Evolutionary conservation across 2,888 invertebrate genomes (phyloP).

Genomic region (Agrypnus murinus): DNA sequence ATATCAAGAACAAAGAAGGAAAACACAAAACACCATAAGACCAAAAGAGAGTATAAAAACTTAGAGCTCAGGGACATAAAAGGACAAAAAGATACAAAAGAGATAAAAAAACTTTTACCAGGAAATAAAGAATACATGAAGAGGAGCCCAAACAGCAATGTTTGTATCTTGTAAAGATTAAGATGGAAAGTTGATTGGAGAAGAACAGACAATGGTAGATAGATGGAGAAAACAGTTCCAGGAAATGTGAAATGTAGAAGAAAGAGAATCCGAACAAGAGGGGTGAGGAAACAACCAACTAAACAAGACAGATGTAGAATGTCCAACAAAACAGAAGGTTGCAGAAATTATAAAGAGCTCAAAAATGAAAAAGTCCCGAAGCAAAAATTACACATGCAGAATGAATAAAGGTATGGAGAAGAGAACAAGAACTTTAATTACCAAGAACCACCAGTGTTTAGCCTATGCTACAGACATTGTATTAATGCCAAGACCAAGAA

Average conservation of each 20-base stretch:
- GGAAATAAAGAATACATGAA: not conserved
- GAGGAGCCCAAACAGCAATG: not conserved
- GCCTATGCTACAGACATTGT: not conserved
- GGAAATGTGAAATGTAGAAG: not conserved
- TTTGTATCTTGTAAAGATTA: not conserved
- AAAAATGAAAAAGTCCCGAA: slow-evolving; percentile 3
- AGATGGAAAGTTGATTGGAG: slow-evolving; percentile 5
- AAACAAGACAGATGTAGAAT: not conserved
- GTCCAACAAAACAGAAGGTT: slow-evolving; percentile 7
- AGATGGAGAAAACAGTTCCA: slow-evolving; percentile 1
- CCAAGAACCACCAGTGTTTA: slow-evolving; percentile 9
- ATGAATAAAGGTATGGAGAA: slow-evolving; percentile 16
- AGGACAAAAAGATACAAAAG: slow-evolving; percentile 14
- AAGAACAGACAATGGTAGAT: slow-evolving; percentile 1
- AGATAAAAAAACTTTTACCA: slow-evolving; percentile 10
- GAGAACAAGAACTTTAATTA: slow-evolving; percentile 4
- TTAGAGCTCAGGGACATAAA: too few species aligned
- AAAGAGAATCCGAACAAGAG: slow-evolving; percentile 3
- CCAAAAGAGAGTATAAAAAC: slow-evolving; percentile 7
- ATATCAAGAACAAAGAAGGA: not conserved
- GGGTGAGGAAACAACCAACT: not conserved
- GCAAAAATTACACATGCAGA: not conserved
- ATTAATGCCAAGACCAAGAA: not conserved
- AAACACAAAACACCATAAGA: not conserved
- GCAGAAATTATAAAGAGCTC: slow-evolving; percentile 8